Base-by-base conservation (phyloP, 2,113 vertebrate genomes). In the Caretta caretta region DNA sequence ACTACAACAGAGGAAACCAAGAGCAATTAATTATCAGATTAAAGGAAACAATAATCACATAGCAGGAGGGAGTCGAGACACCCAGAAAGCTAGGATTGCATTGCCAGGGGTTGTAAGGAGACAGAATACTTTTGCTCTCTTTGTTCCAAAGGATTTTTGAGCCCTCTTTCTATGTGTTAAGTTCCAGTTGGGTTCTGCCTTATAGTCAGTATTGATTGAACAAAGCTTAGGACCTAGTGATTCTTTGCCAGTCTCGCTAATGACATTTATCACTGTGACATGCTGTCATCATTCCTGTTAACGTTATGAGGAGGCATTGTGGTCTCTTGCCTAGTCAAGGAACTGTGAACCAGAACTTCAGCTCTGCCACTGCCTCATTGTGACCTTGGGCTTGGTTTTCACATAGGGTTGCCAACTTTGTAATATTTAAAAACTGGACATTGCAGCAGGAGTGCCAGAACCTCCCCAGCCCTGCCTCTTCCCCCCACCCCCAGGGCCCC, bases 1-100 rank as follows among this genome's bases (percentile, higher is more conserved):
- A 91, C 88, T 93, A 90, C 93, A 96, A 90, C 95, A 97, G 78
- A 80, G 97, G 97, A 97, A 97, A 87, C 95, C 62, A 84, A 81
- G 80, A 65, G 91, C 91, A 93, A 48, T 96, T 95, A 96, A 96
- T 97, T 96, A 97, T 93, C 92, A 3, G 86, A 84, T 93, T 97
- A 5, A 94, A 96, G 96, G 97, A 97, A 97, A 96, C 16, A 0
- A 86, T 95, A 83, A 57, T 95, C 91, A 51, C 88, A 80, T 17
- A 69, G 38, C 89, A 14, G 82, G 76, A 90, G 91, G 92, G 91
- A 96, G 51, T 80, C 3, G 17, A 38, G 38, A 22, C 19, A 72
- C 35, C 19, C 16, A 19, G 65, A 72, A 22, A 38, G n/a, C 8
- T 20, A 38, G n/a, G n/a, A 2, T 72, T 72, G 65, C n/a, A 72